These are phyloP conservation scores for Phylloscopus collybita DNA, from an alignment of 2,797 vertebrate genomes.

Conservation along the genomic window DNA sequence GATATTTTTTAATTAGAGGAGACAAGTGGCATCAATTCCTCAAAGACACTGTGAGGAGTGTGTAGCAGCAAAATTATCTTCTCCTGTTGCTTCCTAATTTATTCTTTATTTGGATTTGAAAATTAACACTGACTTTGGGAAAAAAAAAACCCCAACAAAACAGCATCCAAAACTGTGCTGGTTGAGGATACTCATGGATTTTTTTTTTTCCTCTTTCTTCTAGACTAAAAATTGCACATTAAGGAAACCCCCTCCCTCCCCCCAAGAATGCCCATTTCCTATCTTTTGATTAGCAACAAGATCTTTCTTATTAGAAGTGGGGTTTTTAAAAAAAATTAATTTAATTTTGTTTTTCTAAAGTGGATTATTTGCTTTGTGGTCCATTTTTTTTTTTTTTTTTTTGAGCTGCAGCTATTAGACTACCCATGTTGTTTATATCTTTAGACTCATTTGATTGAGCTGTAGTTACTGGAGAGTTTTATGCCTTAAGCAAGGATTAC, in stretches of 20 bases:
- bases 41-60: background rate
- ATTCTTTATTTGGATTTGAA: background rate
- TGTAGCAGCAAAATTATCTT: background rate
- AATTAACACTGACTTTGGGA: background rate
- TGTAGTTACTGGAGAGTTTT: background rate
- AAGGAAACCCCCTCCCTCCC: background rate
- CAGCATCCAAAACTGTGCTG: background rate
- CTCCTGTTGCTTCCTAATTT: background rate
- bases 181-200: background rate
- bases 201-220: background rate
- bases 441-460: background rate
- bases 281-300: background rate
- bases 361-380: background rate
- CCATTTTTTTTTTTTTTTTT: too few species aligned
- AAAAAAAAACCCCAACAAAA: background rate
- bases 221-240: background rate
- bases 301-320: background rate
- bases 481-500: background rate
- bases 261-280: background rate
- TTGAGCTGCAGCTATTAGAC: background rate
- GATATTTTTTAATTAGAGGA: background rate
- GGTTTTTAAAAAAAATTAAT: fast-evolving
- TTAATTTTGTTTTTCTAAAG: background rate
- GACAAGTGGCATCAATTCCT: background rate
- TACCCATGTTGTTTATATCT: background rate